Percentiles rank a stretch among this genome's conserved stretches.
phyloP scores from a whole-genome alignment of 2,888 invertebrate species.

The Stenoptilia bipunctidactyla region DNA sequence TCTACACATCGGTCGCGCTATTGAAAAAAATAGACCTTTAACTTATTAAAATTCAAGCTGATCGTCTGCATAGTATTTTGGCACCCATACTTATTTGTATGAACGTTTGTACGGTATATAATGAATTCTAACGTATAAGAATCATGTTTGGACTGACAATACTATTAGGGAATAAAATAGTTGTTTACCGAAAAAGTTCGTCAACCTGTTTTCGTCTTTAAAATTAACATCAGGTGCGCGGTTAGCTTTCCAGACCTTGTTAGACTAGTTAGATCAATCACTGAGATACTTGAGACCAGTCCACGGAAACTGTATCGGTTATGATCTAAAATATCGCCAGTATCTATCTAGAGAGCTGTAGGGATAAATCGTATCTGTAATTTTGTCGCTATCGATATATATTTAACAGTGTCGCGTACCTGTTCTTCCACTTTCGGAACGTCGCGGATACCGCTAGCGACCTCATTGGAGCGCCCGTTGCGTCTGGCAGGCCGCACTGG shows the following conservation, averaged over 20 bases:
- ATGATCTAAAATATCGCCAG: constrained; percentile 32
- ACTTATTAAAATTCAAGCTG: constrained; percentile 24
- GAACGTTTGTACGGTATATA: not conserved
- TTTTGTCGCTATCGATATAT: constrained; percentile 57
- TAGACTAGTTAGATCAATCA: constrained; percentile 26
- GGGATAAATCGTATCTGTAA: constrained; percentile 46
- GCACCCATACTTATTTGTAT: constrained; percentile 12
- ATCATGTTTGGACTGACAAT: not conserved
- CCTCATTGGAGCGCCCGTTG: constrained; percentile 59
- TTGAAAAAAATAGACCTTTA: constrained; percentile 17
- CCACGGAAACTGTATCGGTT: constrained; percentile 20
- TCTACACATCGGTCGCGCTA: too few species aligned
- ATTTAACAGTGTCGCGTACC: constrained; percentile 63
- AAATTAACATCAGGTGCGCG: constrained; percentile 25
- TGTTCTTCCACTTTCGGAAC: constrained; percentile 68
- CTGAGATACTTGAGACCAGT: constrained; percentile 18
- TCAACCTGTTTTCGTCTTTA: constrained; percentile 28
- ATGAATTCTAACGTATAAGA: not conserved
- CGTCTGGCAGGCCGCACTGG: constrained; percentile 61
- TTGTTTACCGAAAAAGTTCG: constrained; percentile 32
- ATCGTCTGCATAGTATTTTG: constrained; percentile 20
- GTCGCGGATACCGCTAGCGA: constrained; percentile 66
- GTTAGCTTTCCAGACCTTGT: constrained; percentile 38
- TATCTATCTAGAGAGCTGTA: constrained; percentile 23
- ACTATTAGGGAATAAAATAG: constrained; percentile 20